Evolutionary conservation across 23 tunicate genomes (phyloP).

Genomic region (Diplosoma virens): DNA sequence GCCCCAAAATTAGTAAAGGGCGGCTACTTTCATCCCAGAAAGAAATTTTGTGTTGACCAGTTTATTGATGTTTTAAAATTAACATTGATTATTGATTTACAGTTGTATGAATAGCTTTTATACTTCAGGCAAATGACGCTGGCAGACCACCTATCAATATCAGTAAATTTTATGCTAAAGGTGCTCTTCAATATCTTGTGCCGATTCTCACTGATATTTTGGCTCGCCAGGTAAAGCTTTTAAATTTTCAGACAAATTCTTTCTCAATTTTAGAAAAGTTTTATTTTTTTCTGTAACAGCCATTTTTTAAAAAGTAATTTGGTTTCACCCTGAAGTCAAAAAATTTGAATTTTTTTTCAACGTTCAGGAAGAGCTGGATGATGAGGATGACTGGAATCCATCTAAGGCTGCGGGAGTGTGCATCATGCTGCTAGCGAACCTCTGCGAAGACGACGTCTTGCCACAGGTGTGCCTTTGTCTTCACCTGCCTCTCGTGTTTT

Average conservation of each 20-base stretch:
- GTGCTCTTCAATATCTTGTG: slow-evolving; percentile 84
- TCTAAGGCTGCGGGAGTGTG: slow-evolving; percentile 98
- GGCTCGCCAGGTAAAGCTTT: slow-evolving; percentile 72
- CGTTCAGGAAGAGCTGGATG: slow-evolving; percentile 76
- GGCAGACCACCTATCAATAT: slow-evolving; percentile 73
- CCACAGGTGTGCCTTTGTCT: too few species aligned
- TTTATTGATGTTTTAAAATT: too few species aligned
- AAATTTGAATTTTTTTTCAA: background rate
- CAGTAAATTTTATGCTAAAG: slow-evolving; percentile 87
- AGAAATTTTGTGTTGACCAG: too few species aligned
- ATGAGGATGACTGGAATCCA: slow-evolving; percentile 98
- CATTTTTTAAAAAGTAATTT: too few species aligned
- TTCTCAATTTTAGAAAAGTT: too few species aligned
- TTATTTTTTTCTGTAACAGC: too few species aligned
- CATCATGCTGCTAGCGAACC: slow-evolving; percentile 76
- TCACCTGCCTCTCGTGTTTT: too few species aligned
- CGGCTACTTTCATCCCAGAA: too few species aligned
- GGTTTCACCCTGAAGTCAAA: background rate
- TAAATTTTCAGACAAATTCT: too few species aligned
- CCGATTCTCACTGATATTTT: slow-evolving; percentile 67
- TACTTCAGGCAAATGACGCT: slow-evolving; percentile 71
- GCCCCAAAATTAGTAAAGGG: too few species aligned
- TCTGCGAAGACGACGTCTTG: slow-evolving; percentile 84
- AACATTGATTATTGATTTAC: too few species aligned
- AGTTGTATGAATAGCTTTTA: background rate